These are phyloP conservation scores for Poecilia gillii DNA, from an alignment of 2,797 vertebrate species.

Conservation along the genomic window DNA sequence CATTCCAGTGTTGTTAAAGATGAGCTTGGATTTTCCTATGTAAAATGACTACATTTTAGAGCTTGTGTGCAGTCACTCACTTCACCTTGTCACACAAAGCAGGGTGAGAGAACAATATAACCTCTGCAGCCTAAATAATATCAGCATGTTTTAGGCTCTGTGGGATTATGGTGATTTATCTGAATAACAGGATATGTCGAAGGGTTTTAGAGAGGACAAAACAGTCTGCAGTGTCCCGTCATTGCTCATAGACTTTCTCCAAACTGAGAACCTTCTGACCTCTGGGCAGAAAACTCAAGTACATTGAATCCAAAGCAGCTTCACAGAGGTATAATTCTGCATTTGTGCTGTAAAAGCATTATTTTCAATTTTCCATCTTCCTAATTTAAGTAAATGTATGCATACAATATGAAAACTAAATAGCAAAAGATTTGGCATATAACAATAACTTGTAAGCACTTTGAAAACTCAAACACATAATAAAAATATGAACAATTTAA, in stretches of 20 bases:
- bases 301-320: not conserved
- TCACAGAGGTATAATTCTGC: not conserved
- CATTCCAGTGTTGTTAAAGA: not conserved
- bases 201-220: conserved; percentile 35
- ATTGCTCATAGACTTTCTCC: conserved; percentile 7
- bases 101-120: not conserved
- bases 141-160: conserved; percentile 46
- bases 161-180: conserved; percentile 40
- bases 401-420: not conserved
- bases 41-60: not conserved
- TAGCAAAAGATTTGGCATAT: not conserved
- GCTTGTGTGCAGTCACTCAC: not conserved
- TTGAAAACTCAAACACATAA: not conserved
- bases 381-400: not conserved
- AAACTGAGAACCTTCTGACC: conserved; percentile 23
- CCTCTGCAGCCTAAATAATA: conserved; percentile 20
- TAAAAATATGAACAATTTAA: not conserved
- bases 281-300: not conserved
- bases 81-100: not conserved
- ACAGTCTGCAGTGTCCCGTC: conserved; percentile 26
- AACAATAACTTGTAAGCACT: not conserved
- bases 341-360: not conserved
- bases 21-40: not conserved
- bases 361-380: no score
- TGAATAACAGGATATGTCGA: conserved; percentile 55